Evolutionary conservation across 2,797 vertebrate species (phyloP).

Genomic region (Benthosema pterotum): DNA sequence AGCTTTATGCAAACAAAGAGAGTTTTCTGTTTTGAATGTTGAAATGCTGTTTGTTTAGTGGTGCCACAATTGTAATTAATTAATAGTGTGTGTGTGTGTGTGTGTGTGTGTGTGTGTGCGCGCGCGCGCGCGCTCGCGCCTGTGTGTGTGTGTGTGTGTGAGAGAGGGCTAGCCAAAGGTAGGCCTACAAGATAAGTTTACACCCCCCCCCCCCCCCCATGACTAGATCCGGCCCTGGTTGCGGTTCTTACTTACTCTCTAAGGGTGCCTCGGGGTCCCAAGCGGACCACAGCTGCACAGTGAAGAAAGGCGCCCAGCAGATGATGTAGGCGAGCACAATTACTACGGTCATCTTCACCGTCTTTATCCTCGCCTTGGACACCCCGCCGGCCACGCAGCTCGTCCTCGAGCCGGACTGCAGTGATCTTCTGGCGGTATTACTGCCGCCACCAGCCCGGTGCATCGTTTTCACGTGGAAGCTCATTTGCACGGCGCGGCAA

Average conservation of each 20-base stretch:
- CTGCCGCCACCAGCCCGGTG: conserved; percentile 42
- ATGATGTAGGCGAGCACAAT: conserved; percentile 79
- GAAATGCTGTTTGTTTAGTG: too few species aligned
- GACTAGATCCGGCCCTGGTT: too few species aligned
- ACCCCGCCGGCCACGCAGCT: conserved; percentile 68
- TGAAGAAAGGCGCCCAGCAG: conserved; percentile 85
- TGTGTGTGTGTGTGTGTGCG: too few species aligned
- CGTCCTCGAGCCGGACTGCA: conserved; percentile 61
- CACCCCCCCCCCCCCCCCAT: too few species aligned
- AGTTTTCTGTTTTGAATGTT: too few species aligned
- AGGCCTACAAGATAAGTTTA: too few species aligned
- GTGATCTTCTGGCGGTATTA: conserved; percentile 4
- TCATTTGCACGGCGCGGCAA: conserved; percentile 69
- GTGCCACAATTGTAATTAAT: too few species aligned
- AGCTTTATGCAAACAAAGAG: too few species aligned
- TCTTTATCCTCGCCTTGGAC: conserved; percentile 79
- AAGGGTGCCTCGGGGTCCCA: conserved; percentile 78
- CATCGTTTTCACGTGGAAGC: conserved; percentile 69
- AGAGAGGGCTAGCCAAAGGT: too few species aligned
- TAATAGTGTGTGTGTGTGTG: too few species aligned
- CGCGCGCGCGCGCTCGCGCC: too few species aligned
- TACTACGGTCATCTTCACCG: conserved; percentile 82
- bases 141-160: too few species aligned
- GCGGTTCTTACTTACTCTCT: conserved; percentile 76
- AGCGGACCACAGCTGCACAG: conserved; percentile 83